Conservation (phyloP, 2,113 vertebrate genomes). For the Poecilia latipinna region DNA sequence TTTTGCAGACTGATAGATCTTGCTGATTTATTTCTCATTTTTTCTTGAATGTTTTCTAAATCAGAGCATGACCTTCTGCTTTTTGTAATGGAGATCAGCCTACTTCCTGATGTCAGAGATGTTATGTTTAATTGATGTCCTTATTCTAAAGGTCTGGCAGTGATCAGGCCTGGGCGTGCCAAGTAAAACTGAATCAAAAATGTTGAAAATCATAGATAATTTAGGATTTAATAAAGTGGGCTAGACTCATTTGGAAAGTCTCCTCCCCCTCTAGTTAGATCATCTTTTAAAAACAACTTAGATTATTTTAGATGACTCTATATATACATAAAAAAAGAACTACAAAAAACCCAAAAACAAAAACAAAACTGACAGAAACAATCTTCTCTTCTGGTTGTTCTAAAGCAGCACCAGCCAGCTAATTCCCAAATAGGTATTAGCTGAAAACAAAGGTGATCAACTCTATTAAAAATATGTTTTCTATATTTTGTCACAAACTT, state of each 20-base stretch:
- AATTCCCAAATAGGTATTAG: not conserved
- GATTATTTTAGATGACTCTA: too few relatives aligned
- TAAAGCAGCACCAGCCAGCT: not conserved
- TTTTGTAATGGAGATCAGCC: too few relatives aligned
- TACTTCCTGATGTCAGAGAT: too few relatives aligned
- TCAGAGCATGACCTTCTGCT: too few relatives aligned
- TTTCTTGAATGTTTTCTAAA: too few relatives aligned
- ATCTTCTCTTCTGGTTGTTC: not conserved
- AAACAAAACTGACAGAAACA: not conserved
- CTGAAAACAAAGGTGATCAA: not conserved
- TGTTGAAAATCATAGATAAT: not conserved
- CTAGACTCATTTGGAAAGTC: too few relatives aligned
- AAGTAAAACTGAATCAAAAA: not conserved
- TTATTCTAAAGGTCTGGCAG: not conserved
- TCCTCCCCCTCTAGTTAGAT: not conserved
- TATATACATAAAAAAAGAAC: too few relatives aligned
- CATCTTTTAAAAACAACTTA: not conserved
- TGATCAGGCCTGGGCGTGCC: not conserved
- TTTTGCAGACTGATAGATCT: too few relatives aligned
- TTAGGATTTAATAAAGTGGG: not conserved
- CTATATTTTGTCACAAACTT: not conserved
- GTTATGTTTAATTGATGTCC: not conserved
- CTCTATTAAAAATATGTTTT: not conserved
- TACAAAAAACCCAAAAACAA: too few relatives aligned
- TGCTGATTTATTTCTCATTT: too few relatives aligned